Evolutionary conservation across 2,113 vertebrate species (phyloP).

Genomic region (Microcebus lehilahytsara): DNA sequence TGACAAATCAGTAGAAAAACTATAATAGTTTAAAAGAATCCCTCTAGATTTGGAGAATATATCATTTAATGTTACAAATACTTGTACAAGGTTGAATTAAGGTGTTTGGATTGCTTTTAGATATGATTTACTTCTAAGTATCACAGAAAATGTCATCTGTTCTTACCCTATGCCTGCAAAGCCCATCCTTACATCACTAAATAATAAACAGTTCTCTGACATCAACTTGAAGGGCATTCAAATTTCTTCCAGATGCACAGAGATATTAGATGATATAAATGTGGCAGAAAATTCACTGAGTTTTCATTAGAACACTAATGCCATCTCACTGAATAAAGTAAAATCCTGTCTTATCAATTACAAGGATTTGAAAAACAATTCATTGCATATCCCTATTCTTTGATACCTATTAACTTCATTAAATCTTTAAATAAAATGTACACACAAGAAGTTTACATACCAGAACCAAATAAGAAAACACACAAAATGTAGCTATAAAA

Average conservation of each 20-base stretch:
- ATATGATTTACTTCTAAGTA: background rate
- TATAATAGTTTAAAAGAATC: background rate
- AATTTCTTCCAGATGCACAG: background rate
- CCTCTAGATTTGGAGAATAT: background rate
- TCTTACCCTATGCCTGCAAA: background rate
- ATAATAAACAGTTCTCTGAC: background rate
- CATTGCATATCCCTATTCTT: background rate
- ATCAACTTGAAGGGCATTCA: background rate
- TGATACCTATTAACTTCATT: background rate
- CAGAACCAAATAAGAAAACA: conserved; percentile 14
- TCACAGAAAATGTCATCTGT: background rate
- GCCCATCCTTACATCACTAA: background rate
- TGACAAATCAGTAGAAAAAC: background rate
- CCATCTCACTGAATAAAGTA: background rate
- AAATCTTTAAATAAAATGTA: conserved; percentile 31
- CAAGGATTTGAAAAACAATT: background rate
- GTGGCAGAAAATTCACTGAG: background rate
- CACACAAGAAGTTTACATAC: background rate
- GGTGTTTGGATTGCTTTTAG: background rate
- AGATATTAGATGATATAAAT: background rate
- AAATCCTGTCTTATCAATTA: background rate
- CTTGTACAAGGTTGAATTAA: background rate
- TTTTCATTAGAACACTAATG: background rate
- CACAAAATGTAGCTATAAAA: background rate
- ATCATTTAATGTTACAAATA: background rate